phyloP scores from a whole-genome alignment of 2,113 vertebrate species.

The Pycnonotus jocosus region DNA sequence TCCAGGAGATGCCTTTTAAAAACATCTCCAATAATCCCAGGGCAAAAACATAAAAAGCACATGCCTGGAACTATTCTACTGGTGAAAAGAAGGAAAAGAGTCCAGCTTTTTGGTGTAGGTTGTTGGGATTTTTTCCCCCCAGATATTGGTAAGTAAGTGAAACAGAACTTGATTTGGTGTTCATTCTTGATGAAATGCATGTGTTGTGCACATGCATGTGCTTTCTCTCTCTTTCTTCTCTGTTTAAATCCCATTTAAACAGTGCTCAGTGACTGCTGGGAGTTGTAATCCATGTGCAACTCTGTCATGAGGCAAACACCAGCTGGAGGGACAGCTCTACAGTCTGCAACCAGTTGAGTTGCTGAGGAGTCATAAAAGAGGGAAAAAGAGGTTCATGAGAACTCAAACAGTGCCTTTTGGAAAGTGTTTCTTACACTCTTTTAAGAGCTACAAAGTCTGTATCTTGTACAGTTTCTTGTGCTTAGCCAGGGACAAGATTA shows the following conservation, averaged over 20 bases:
- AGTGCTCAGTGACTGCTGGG: constrained; percentile 1
- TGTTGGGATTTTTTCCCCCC: background rate
- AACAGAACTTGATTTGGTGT: background rate
- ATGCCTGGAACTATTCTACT: background rate
- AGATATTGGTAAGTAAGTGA: background rate
- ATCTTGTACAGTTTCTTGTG: background rate
- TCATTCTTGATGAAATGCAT: background rate
- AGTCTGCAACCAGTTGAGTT: background rate
- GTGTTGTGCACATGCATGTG: background rate
- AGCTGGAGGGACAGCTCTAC: background rate
- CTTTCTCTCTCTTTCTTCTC: constrained; percentile 18
- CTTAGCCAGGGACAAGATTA: background rate
- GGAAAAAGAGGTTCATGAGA: background rate
- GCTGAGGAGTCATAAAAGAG: background rate
- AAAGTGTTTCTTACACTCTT: constrained; percentile 21
- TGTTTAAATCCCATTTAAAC: constrained; percentile 40
- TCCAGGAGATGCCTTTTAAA: background rate
- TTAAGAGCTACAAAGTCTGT: background rate
- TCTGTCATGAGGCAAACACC: constrained; percentile 33
- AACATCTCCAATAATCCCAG: background rate
- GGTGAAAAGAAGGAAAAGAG: background rate
- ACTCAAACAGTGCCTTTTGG: background rate
- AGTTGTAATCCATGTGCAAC: background rate
- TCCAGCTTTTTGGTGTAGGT: background rate
- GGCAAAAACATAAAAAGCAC: background rate